A percentile compares a stretch with the other conserved stretches of the same genome.
phyloP scores from a whole-genome alignment of 2,797 vertebrate genomes.

The Coluber constrictor region DNA sequence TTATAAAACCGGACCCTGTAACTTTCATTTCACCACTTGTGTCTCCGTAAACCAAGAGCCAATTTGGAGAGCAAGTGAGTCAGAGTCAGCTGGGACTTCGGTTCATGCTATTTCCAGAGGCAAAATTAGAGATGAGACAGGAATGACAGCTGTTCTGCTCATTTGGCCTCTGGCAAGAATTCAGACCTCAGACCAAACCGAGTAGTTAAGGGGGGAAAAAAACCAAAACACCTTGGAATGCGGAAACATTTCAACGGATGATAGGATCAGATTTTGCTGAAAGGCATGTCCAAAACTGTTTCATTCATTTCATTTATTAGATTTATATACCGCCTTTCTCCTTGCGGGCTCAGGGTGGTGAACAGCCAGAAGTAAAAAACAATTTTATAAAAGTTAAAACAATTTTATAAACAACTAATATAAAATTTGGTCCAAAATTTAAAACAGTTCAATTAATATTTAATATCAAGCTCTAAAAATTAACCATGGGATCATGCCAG shows the following conservation, averaged over 20 bases:
- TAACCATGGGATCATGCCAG: too few relatives aligned
- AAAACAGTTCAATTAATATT: too few relatives aligned
- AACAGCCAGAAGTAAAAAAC: too few relatives aligned
- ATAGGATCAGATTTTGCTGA: background rate
- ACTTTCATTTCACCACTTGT: background rate
- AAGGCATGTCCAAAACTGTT: rapidly evolving
- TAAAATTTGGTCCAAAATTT: too few relatives aligned
- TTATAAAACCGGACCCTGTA: conserved; percentile 10
- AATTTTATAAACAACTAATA: too few relatives aligned
- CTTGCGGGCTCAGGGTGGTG: too few relatives aligned
- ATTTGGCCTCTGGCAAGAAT: background rate
- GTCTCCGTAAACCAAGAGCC: background rate
- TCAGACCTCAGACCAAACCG: rapidly evolving
- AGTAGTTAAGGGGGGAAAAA: background rate
- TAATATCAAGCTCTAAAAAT: too few relatives aligned
- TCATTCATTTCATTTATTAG: too few relatives aligned
- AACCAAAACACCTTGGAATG: background rate
- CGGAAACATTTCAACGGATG: background rate
- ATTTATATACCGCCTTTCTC: too few relatives aligned
- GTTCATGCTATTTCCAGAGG: background rate
- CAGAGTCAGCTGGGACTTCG: rapidly evolving
- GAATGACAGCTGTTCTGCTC: background rate
- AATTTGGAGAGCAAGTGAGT: background rate
- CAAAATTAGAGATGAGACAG: background rate
- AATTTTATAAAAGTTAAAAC: too few relatives aligned